Percentiles rank a stretch among this genome's conserved stretches.
Evolutionary conservation across 2,797 vertebrate species (phyloP).

Genomic region (Petrocephalus schoutedeni): DNA sequence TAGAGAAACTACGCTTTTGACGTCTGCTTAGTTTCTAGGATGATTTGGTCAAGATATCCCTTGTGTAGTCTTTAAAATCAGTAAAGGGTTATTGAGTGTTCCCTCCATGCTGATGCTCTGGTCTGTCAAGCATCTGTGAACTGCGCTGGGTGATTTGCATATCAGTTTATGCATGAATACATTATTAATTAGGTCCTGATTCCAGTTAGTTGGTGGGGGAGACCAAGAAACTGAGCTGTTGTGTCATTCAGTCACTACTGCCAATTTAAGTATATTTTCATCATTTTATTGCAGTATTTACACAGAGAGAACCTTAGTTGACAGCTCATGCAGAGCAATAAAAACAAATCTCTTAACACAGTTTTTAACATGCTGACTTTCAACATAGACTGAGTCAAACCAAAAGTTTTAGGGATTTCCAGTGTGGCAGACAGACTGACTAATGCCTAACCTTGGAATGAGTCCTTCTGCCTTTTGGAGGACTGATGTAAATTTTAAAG

Average conservation of each 20-base stretch:
- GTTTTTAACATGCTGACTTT: slow-evolving; percentile 15
- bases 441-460: neutral
- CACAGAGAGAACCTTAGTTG: slow-evolving; percentile 5
- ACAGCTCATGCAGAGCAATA: slow-evolving; percentile 16
- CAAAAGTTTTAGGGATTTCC: neutral
- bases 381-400: neutral
- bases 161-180: neutral
- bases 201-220: neutral
- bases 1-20: neutral
- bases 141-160: neutral
- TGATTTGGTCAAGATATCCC: neutral
- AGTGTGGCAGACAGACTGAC: neutral
- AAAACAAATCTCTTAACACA: slow-evolving; percentile 3
- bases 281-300: slow-evolving; percentile 19
- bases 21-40: neutral
- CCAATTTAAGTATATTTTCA: neutral
- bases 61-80: neutral
- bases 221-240: neutral
- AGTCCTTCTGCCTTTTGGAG: neutral
- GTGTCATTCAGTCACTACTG: neutral
- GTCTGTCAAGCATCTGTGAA: neutral
- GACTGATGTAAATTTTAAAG: neutral
- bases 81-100: neutral
- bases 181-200: neutral
- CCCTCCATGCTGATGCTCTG: neutral